A percentile compares a stretch with the other conserved stretches of the same genome.
Conservation (phyloP, 2,888 invertebrate genomes). For the Dasypolia templi region DNA sequence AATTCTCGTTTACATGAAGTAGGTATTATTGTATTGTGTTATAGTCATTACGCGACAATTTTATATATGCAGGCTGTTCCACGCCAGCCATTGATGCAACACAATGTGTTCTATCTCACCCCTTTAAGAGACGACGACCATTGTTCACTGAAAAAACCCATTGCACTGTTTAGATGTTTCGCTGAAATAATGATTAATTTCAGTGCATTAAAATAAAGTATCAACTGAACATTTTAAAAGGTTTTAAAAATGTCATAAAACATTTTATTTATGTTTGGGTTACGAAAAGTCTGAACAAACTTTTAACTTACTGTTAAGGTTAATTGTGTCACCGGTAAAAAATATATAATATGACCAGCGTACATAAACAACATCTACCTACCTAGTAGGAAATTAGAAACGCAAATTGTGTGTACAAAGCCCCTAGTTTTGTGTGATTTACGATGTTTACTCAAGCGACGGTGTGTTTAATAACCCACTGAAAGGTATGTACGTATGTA, state of each 20-base stretch:
- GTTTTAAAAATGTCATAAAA: constrained; percentile 16
- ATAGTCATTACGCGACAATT: constrained; percentile 52
- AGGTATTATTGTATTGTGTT: constrained; percentile 26
- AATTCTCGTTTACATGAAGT: constrained; percentile 13
- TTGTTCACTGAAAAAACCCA: constrained; percentile 59
- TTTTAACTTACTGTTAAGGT: neutral
- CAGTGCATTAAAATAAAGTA: neutral
- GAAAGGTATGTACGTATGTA: constrained; percentile 78
- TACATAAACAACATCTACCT: constrained; percentile 65
- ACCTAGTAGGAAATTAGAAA: constrained; percentile 81
- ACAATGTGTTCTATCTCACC: constrained; percentile 57
- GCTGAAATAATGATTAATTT: neutral
- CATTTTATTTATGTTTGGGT: neutral
- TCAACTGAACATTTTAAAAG: neutral
- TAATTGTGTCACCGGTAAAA: constrained; percentile 22
- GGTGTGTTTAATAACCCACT: constrained; percentile 84
- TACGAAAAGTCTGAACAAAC: neutral
- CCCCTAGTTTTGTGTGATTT: constrained; percentile 85
- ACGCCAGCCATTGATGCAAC: constrained; percentile 45
- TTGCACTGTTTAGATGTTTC: constrained; percentile 41
- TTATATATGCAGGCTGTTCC: constrained; percentile 53
- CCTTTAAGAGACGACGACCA: constrained; percentile 42
- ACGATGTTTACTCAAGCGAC: constrained; percentile 83
- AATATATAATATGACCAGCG: constrained; percentile 55
- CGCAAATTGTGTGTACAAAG: constrained; percentile 83